Evolutionary conservation across 2,797 vertebrate genomes (phyloP).

Genomic region (Falco biarmicus): DNA sequence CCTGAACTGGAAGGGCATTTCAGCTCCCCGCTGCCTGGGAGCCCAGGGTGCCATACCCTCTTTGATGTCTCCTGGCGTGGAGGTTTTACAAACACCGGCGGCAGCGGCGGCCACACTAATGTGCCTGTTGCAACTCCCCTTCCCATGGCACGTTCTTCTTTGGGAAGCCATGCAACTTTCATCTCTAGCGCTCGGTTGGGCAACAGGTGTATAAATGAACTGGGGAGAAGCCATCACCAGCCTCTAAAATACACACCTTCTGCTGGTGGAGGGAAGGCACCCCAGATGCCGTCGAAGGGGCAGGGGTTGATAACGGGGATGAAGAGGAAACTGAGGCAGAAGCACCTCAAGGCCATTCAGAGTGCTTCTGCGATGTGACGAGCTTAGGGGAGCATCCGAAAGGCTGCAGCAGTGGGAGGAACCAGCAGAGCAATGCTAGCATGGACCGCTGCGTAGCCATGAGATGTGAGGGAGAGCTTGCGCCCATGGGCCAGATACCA

Average conservation of each 20-base stretch:
- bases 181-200: not conserved
- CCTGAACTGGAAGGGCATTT: constrained; percentile 72
- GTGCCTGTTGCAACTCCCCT: not conserved
- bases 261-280: not conserved
- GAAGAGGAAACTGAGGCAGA: constrained; percentile 18
- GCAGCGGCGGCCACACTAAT: not conserved
- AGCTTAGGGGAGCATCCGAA: not conserved
- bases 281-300: not conserved
- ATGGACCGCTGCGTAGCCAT: rapidly evolving
- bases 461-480: not conserved
- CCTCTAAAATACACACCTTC: not conserved
- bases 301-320: not conserved
- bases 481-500: not conserved
- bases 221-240: not conserved
- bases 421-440: rapidly evolving
- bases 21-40: constrained; percentile 49
- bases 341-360: rapidly evolving
- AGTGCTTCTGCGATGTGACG: not conserved
- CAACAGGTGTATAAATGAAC: not conserved
- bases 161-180: not conserved
- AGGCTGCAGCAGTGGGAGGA: not conserved
- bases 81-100: not conserved
- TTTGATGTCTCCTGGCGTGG: constrained; percentile 63
- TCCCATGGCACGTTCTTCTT: not conserved
- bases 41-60: constrained; percentile 53